These are phyloP conservation scores for Drosophila pectinifera DNA, from an alignment of 1,140 invertebrate genomes.

Conservation along the genomic window DNA sequence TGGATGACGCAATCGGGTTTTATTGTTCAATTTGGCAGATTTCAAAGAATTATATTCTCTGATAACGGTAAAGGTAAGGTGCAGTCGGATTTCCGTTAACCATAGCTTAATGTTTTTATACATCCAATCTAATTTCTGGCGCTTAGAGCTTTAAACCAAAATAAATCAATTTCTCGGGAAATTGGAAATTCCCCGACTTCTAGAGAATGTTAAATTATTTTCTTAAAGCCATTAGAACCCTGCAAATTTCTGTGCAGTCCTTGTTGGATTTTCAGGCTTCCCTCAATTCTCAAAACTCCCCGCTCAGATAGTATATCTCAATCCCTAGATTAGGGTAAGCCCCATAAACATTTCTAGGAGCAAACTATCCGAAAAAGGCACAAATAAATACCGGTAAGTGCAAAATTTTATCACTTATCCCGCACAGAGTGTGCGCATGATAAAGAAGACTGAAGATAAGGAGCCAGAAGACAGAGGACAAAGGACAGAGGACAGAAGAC, in stretches of 20 bases:
- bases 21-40: conserved; percentile 30
- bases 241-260: not conserved
- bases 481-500: conserved; percentile 5
- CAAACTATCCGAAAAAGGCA: conserved; percentile 24
- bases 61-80: conserved; percentile 27
- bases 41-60: conserved; percentile 10
- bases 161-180: no score
- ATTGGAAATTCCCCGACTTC: not conserved
- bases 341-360: not conserved
- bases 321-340: not conserved
- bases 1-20: conserved; percentile 45
- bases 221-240: no score
- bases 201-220: not conserved
- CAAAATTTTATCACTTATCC: conserved; percentile 32
- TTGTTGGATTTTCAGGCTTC: not conserved
- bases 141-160: no score
- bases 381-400: conserved; percentile 22
- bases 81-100: not conserved
- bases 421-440: conserved; percentile 3
- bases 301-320: not conserved
- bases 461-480: conserved; percentile 2
- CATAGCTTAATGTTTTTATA: no score
- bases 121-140: no score
- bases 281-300: conserved; percentile 1
- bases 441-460: conserved; percentile 19